Conservation (phyloP, 2,113 vertebrate species). For the Otis tarda region DNA sequence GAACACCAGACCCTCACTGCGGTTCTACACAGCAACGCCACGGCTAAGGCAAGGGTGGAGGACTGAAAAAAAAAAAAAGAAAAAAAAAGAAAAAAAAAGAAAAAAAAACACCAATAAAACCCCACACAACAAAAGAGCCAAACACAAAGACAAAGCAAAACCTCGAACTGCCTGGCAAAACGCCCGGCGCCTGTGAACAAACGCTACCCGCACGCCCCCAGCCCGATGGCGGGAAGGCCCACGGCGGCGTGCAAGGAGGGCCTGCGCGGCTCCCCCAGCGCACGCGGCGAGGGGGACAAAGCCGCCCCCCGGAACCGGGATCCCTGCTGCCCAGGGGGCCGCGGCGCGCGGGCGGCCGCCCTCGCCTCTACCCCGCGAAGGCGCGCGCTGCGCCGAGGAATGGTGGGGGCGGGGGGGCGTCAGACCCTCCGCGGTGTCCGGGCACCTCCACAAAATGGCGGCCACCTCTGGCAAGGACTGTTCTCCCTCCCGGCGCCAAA, state of each 20-base stretch:
- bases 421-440: not conserved
- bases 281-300: not conserved
- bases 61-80: too few relatives aligned
- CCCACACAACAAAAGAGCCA: not conserved
- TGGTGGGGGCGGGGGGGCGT: not conserved
- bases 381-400: rapidly evolving
- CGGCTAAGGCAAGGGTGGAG: not conserved
- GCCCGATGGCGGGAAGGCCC: not conserved
- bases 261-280: not conserved
- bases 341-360: too few relatives aligned
- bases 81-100: not conserved
- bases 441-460: slow-evolving; percentile 60
- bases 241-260: not conserved
- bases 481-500: not conserved
- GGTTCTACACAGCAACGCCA: too few relatives aligned
- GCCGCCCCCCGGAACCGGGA: rapidly evolving
- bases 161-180: not conserved
- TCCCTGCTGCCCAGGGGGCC: too few relatives aligned
- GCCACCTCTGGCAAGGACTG: not conserved
- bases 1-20: not conserved
- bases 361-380: rapidly evolving
- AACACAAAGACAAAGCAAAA: not conserved
- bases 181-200: not conserved
- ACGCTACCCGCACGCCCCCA: not conserved
- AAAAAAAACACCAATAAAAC: not conserved